Conservation (phyloP, 2,797 vertebrate species). For the Enteromius radiatus region DNA sequence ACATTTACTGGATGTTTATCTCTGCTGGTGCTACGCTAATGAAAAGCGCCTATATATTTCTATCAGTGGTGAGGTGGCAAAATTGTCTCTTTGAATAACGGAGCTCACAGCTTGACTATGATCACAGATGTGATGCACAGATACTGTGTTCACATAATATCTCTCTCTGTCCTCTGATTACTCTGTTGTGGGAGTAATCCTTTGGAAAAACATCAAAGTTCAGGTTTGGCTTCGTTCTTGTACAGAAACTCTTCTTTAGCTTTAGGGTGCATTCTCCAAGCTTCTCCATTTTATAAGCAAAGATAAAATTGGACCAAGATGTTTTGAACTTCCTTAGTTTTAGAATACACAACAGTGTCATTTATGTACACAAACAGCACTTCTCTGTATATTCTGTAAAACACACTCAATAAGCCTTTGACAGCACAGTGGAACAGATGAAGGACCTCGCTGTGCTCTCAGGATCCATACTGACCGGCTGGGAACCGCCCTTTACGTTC, state of each 20-base stretch:
- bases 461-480: background rate
- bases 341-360: background rate
- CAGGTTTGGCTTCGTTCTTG: background rate
- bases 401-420: background rate
- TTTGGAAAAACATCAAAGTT: background rate
- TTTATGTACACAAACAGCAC: slow-evolving; percentile 11
- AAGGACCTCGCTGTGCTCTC: background rate
- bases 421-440: background rate
- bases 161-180: background rate
- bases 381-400: background rate
- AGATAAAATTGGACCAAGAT: background rate
- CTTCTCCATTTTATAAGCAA: slow-evolving; percentile 1
- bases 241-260: background rate
- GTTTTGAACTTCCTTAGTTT: background rate
- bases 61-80: background rate
- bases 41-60: background rate
- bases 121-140: background rate
- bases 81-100: background rate
- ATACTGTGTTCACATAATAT: background rate
- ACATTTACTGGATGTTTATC: no score
- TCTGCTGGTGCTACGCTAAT: background rate
- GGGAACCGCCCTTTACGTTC: background rate
- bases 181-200: background rate
- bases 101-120: background rate
- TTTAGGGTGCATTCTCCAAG: background rate